A percentile compares a stretch with the other conserved stretches of the same genome.
Conservation (phyloP, 2,113 vertebrate species). For the Callionymus lyra region DNA sequence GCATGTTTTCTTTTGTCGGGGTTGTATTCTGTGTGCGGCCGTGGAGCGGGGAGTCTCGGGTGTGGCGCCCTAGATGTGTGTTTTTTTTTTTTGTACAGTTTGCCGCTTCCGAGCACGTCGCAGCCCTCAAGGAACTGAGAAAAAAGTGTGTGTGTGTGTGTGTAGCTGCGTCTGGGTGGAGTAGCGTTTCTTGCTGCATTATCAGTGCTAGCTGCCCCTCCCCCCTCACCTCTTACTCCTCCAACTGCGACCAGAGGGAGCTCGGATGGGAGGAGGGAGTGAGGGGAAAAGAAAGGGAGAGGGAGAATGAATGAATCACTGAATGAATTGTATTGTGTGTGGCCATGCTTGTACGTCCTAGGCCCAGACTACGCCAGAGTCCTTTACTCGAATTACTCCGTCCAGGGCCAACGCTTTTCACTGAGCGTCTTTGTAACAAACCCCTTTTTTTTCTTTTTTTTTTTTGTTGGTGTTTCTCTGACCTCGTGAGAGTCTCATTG, state of each 20-base stretch:
- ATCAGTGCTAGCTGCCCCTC: constrained; percentile 62
- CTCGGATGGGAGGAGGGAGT: constrained; percentile 42
- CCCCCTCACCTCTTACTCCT: constrained; percentile 52
- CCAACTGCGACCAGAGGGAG: constrained; percentile 50
- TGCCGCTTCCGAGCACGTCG: constrained; percentile 30
- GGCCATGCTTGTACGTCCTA: constrained; percentile 59
- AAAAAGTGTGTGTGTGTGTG: constrained; percentile 37
- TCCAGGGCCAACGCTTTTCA: constrained; percentile 30
- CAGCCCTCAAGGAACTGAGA: constrained; percentile 55
- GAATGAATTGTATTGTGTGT: constrained; percentile 74
- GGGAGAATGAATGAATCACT: constrained; percentile 67
- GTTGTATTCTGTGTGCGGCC: constrained; percentile 36
- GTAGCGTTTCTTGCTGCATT: constrained; percentile 69
- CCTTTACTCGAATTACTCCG: constrained; percentile 49
- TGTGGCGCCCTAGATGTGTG: constrained; percentile 37
- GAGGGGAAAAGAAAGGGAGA: constrained; percentile 48
- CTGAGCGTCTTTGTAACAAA: constrained; percentile 32
- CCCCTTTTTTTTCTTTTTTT: constrained; percentile 18
- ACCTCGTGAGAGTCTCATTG: constrained; percentile 24
- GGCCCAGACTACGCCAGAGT: constrained; percentile 49
- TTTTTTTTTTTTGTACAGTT: constrained; percentile 38
- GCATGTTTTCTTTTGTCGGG: constrained; percentile 44
- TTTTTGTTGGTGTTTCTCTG: no score
- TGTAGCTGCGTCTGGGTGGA: constrained; percentile 63
- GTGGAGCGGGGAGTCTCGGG: constrained; percentile 35